phyloP scores from a whole-genome alignment of 1,140 invertebrate genomes.

The Bombyx mori region ASM3026992v2 NC_085120.1:6817501-6818000 shows the following conservation, averaged over 20 bases:
- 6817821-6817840: too few species aligned
- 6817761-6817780: too few species aligned
- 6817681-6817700: conserved; percentile 67
- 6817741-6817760: too few species aligned
- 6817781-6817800: too few species aligned
- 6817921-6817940: conserved; percentile 11
- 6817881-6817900: conserved; percentile 5
- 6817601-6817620: conserved; percentile 14
- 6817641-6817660: conserved; percentile 34
- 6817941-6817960: conserved; percentile 20
- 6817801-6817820: too few species aligned
- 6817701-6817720: conserved; percentile 40
- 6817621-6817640: conserved; percentile 52
- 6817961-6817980: neutral
- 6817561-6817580: conserved; percentile 19
- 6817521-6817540: conserved; percentile 21
- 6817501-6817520: conserved; percentile 47
- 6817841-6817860: too few species aligned
- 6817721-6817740: neutral
- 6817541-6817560: conserved; percentile 22
- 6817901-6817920: conserved; percentile 12
- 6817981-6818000: too few species aligned
- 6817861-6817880: neutral
- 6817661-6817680: conserved; percentile 42
- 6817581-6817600: conserved; percentile 41